These are phyloP conservation scores for Dipodomys spectabilis DNA, from an alignment of 2,113 vertebrate species.

Conservation along the genomic window DNA sequence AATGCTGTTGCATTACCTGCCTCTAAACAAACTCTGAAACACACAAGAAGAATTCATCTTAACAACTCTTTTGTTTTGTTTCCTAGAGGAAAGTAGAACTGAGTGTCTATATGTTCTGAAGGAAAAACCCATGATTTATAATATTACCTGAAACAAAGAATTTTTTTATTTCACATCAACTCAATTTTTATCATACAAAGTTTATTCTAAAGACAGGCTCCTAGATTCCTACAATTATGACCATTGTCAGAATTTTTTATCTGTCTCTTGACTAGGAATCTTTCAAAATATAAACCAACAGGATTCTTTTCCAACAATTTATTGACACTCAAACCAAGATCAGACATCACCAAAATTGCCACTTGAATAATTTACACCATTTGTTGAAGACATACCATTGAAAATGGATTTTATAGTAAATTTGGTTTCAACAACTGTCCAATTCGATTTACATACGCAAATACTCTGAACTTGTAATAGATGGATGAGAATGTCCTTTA, in stretches of 20 bases:
- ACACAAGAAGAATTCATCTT: background rate
- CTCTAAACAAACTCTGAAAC: background rate
- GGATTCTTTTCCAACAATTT: background rate
- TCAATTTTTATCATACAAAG: background rate
- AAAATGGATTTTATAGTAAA: conserved; percentile 24
- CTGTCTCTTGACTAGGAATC: background rate
- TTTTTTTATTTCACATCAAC: background rate
- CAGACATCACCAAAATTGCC: background rate
- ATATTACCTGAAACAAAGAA: background rate
- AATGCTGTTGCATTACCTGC: background rate
- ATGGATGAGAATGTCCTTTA: background rate
- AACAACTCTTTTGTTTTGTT: background rate
- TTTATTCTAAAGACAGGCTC: background rate
- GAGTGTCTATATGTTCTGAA: background rate
- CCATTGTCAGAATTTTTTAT: background rate
- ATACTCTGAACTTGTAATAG: background rate
- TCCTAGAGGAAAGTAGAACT: background rate
- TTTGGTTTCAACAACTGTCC: background rate
- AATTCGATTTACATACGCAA: background rate
- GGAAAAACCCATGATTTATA: background rate
- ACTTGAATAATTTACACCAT: background rate
- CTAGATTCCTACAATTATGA: background rate
- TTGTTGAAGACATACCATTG: background rate
- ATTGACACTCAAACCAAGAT: background rate
- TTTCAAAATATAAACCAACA: background rate